Conservation (phyloP, 2,797 vertebrate species). For the Cuniculus paca region DNA sequence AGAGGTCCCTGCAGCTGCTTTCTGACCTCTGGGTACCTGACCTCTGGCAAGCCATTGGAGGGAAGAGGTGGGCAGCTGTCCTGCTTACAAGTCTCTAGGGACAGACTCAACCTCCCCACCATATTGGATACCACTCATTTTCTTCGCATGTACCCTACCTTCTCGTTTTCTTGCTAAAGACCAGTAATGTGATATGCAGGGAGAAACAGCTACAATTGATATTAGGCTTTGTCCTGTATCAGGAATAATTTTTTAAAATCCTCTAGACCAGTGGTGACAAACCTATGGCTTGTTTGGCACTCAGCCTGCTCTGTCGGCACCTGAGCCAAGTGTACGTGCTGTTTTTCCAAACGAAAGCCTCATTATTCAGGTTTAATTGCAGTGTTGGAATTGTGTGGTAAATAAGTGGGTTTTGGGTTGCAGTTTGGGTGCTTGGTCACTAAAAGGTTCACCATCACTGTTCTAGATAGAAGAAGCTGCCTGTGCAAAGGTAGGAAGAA, state of each 20-base stretch:
- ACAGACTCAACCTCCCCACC: not conserved
- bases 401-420: not conserved
- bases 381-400: not conserved
- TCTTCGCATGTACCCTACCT: not conserved
- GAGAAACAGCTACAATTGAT: not conserved
- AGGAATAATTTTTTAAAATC: not conserved
- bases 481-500: not conserved
- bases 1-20: not conserved
- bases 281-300: not conserved
- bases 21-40: not conserved
- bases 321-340: not conserved
- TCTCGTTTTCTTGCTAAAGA: not conserved
- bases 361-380: not conserved
- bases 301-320: not conserved
- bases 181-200: not conserved
- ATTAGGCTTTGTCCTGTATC: not conserved
- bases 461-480: not conserved
- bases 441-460: not conserved
- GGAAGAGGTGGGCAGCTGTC: fast-evolving
- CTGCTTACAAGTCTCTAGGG: not conserved
- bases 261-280: not conserved
- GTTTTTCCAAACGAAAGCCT: not conserved
- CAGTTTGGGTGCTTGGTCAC: not conserved
- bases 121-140: not conserved
- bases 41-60: not conserved